Base-by-base conservation (phyloP, 2,888 invertebrate species). In the Tethea ocularis region DNA sequence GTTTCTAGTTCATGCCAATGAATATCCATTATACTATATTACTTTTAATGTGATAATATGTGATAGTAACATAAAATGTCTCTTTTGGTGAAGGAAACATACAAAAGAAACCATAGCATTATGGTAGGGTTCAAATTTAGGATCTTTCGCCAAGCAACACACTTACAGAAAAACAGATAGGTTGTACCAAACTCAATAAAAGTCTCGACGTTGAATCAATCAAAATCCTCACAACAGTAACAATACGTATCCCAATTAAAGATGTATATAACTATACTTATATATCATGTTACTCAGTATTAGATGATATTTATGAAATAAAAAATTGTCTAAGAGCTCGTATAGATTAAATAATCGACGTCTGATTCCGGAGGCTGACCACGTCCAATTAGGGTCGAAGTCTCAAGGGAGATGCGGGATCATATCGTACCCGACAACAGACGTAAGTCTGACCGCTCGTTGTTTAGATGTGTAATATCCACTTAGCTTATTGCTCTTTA, bases 381-480 rank as follows among this genome's bases (percentile, higher is more conserved):
- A 85, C 89, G 88, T 90, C 78, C 88, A 88, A 90, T 90, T 89
- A 90, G 88, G 86, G 84, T 77, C 77, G 72, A 61, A 72, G 73
- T 80, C 86, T 76, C 85, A 41, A 56, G 78, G 79, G 89, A 83
- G 74, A 70, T 66, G 71, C 68, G 78, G 80, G 83, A 84, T 87
- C 84, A 84, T 85, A 83, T 69, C 74, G 74, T 71, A 69, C 67
- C 63, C 67, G 69, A 60, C 41, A 29, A 26, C 51, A 20, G 41
- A 61, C 69, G 57, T 56, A 36, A 46, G 63, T 60, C 65, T 71
- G 72, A 71, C 72, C 72, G 68, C 70, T 65, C 72, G 68, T 69
- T 65, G 66, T 64, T 66, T 60, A 57, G 59, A 59, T 57, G 61
- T 63, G 60, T 57, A 17, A 52, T 54, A 59, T 46, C 46, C 46